Evolutionary conservation across 2,888 invertebrate species (phyloP).

Genomic region (Eubasilissa splendida): DNA sequence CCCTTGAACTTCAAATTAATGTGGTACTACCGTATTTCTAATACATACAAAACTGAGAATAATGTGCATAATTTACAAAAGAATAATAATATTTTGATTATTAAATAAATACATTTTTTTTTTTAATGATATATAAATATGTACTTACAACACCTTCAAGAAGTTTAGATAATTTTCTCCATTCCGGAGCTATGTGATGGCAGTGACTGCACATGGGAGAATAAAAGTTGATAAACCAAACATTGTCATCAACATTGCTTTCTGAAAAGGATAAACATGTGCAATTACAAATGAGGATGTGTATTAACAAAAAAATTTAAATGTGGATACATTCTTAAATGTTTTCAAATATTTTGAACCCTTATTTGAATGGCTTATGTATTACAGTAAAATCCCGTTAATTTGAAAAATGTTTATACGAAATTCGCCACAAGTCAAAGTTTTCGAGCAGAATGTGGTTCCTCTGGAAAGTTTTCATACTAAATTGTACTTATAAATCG

Average conservation of each 20-base stretch:
- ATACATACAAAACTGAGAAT: no score
- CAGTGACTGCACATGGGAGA: slow-evolving; percentile 91
- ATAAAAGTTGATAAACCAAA: slow-evolving; percentile 92
- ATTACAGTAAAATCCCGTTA: no score
- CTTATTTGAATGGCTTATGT: no score
- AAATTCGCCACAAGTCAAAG: no score
- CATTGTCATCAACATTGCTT: slow-evolving; percentile 75
- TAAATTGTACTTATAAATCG: no score
- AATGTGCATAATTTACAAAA: no score
- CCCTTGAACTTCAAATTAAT: no score
- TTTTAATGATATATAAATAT: not conserved
- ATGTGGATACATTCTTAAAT: not conserved
- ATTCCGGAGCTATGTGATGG: slow-evolving; percentile 85
- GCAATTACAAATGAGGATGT: not conserved
- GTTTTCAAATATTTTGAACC: not conserved
- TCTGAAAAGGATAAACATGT: slow-evolving; percentile 63
- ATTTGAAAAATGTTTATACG: no score
- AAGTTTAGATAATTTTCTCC: slow-evolving; percentile 84
- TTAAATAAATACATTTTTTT: slow-evolving; percentile 52
- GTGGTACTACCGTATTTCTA: no score
- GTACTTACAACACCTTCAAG: slow-evolving; percentile 82
- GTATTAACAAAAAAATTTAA: not conserved
- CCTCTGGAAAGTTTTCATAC: no score
- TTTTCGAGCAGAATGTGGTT: no score
- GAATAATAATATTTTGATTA: not conserved